phyloP scores from a whole-genome alignment of 2,888 invertebrate genomes.

The Gymnocheta viridis region DNA sequence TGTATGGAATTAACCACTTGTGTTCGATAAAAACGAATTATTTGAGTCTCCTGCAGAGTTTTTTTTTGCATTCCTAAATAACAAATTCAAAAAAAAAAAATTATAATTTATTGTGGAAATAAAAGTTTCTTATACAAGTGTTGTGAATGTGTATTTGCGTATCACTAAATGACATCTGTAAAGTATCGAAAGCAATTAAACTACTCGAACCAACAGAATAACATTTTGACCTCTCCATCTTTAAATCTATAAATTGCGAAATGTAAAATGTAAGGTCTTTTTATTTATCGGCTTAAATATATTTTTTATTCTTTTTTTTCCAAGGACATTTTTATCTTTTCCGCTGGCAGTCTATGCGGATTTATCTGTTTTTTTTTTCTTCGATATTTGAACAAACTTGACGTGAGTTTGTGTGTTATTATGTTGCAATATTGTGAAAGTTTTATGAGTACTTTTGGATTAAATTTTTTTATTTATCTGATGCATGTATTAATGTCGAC shows the following conservation, averaged over 20 bases:
- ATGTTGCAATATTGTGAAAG: slow-evolving; percentile 27
- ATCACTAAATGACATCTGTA: background rate
- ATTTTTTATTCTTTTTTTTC: too few species aligned
- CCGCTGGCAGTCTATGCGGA: slow-evolving; percentile 29
- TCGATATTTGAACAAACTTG: slow-evolving; percentile 25
- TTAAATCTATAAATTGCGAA: slow-evolving; percentile 19
- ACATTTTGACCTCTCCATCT: slow-evolving; percentile 40
- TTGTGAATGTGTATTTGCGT: background rate
- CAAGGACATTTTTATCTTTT: slow-evolving; percentile 15
- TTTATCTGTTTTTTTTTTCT: slow-evolving; percentile 20
- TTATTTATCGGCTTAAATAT: slow-evolving; percentile 15
- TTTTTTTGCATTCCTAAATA: background rate
- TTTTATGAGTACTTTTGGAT: slow-evolving; percentile 35
- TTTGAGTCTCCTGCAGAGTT: too few species aligned
- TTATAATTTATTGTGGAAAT: background rate
- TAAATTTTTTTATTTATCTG: background rate
- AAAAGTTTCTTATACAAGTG: background rate
- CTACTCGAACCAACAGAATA: background rate
- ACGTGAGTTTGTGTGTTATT: slow-evolving; percentile 35
- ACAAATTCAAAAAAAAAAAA: background rate
- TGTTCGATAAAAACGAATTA: too few species aligned
- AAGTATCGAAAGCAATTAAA: background rate
- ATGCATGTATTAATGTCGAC: background rate
- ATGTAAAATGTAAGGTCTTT: slow-evolving; percentile 15
- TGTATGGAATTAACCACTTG: too few species aligned